These are phyloP conservation scores for Potamilus streckersoni DNA, from an alignment of 1,140 invertebrate genomes.

Conservation along the genomic window DNA sequence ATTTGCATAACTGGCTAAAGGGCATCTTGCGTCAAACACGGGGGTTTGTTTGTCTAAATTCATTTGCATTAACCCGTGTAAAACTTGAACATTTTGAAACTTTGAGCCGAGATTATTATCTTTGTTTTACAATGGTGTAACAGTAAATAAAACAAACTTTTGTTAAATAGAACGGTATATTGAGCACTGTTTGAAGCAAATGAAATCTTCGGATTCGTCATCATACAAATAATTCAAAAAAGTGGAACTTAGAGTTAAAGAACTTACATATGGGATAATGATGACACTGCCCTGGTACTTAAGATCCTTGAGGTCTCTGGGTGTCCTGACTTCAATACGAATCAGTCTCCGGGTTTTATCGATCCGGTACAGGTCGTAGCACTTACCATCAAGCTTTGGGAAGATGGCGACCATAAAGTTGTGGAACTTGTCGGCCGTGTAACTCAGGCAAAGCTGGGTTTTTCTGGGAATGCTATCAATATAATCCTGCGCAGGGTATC, in stretches of 20 bases:
- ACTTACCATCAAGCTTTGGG: constrained; percentile 20
- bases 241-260: neutral
- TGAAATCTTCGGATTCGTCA: too few species aligned
- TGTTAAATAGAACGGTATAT: too few species aligned
- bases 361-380: constrained; percentile 31
- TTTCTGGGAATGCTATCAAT: constrained; percentile 33
- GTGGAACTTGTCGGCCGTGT: constrained; percentile 17
- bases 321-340: constrained; percentile 29
- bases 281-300: constrained; percentile 38
- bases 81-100: too few species aligned
- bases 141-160: too few species aligned
- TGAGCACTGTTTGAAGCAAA: too few species aligned
- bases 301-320: constrained; percentile 27
- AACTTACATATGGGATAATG: constrained; percentile 35
- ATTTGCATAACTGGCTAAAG: too few species aligned
- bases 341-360: constrained; percentile 31
- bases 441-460: constrained; percentile 28
- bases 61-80: too few species aligned
- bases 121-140: too few species aligned
- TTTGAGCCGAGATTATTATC: too few species aligned
- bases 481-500: constrained; percentile 29
- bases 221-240: neutral
- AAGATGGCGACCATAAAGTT: constrained; percentile 20
- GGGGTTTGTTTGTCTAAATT: too few species aligned
- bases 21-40: too few species aligned